Percentiles rank a stretch among this genome's conserved stretches.
Conservation (phyloP, 2,113 vertebrate species). For the Tenebrosternarchus preto region DNA sequence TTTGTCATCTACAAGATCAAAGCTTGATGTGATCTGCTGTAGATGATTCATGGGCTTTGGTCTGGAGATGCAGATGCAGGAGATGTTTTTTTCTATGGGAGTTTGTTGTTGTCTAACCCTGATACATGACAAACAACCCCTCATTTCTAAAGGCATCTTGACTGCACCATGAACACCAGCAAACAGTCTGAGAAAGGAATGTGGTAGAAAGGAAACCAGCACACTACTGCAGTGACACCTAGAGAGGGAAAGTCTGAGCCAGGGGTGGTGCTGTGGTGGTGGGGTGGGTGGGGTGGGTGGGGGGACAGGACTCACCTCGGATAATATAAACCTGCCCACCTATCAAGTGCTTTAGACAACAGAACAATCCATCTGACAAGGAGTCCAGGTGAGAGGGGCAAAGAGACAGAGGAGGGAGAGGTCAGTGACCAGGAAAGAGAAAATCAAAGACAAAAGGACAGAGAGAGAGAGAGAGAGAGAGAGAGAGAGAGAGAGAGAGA, state of each 20-base stretch:
- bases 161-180: neutral
- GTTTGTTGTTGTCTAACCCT: neutral
- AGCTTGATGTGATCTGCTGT: no score
- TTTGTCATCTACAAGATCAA: conserved; percentile 2
- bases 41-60: no score
- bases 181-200: neutral
- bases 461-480: neutral
- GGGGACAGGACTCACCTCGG: conserved; percentile 88
- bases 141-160: neutral
- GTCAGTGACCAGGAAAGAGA: conserved; percentile 86
- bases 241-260: neutral
- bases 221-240: conserved; percentile 41
- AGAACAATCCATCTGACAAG: conserved; percentile 99
- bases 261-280: neutral
- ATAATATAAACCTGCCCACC: conserved; percentile 99
- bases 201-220: conserved; percentile 7
- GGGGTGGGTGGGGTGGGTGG: no score
- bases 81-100: no score
- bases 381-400: conserved; percentile 95
- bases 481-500: conserved; percentile 70
- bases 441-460: conserved; percentile 35
- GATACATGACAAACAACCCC: neutral
- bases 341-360: conserved; percentile 99
- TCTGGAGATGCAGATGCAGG: no score
- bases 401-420: conserved; percentile 90